Conservation (phyloP, 92 coral and sea anemone species). For the Montipora capitata region DNA sequence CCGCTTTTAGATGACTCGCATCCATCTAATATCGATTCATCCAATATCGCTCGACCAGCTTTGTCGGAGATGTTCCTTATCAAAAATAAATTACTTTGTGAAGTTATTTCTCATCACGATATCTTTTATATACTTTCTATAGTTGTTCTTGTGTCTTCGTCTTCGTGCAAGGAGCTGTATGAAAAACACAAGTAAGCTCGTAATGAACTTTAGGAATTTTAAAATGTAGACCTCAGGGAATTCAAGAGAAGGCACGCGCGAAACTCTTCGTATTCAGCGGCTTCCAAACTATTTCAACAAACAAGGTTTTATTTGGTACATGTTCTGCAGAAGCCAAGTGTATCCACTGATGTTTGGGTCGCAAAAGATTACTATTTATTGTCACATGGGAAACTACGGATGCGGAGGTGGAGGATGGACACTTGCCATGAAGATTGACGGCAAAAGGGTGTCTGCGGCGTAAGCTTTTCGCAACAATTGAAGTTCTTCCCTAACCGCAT, state of each 20-base stretch:
- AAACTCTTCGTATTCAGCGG: no score
- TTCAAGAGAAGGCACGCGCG: no score
- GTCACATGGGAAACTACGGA: constrained; percentile 41
- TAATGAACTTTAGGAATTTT: no score
- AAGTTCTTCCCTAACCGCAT: no score
- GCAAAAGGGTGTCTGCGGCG: neutral
- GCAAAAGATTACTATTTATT: constrained; percentile 36
- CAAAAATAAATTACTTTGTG: no score
- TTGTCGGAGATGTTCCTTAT: no score
- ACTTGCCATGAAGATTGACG: constrained; percentile 41
- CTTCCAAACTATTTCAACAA: no score
- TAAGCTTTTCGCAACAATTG: no score
- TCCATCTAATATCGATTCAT: no score
- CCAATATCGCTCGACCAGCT: no score
- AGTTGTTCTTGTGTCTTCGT: neutral
- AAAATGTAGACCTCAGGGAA: no score
- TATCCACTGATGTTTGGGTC: constrained; percentile 24
- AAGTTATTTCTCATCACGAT: neutral
- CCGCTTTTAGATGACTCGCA: no score
- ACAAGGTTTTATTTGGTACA: neutral
- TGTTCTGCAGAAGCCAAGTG: constrained; percentile 23
- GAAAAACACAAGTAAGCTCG: constrained; percentile 5
- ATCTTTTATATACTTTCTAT: neutral
- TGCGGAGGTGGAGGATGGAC: constrained; percentile 52
- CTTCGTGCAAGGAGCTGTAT: constrained; percentile 14